Evolutionary conservation across 2,797 vertebrate species (phyloP), one percentile per base, ranked within the genome.

Genomic region (Anolis apletophallus): DNA sequence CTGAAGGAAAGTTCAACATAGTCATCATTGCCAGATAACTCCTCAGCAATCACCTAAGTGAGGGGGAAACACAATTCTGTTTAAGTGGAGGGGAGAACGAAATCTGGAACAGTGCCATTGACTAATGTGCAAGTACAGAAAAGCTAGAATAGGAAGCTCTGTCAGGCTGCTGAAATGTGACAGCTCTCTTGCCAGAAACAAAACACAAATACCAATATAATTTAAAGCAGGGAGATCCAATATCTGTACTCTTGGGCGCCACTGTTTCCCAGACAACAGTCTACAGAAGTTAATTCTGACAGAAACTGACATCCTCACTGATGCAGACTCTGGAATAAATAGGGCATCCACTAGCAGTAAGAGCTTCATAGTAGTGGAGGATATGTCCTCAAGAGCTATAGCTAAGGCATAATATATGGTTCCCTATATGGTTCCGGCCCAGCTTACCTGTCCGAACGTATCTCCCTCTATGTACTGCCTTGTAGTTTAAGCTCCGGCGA

Each of bases 1-100:
- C 98, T 99, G 96, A 99, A 99, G 68, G 97, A 98, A 90, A 99
- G 98, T 93, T 99, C 98, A 81, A 99, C 97, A 0, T 99, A 99
- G 96, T 99, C 98, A 0, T 99, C 98, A 19, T 99, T 99, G 89
- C 98, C 99, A 88, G 98, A 98, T 93, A 99, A 91, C 93, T 99
- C 99, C 94, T 99, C 98, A 9, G 98, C 98, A 85, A 98, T 99
- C 95, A 99, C 98, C 98, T 99, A 92, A 93, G 88, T 88, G 68
- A 92, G 92, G 93, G 93, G 5, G 13, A 73, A 69, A 46, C 61
- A 80, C 29, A 59, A 36, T 21, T 94, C 95, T 91, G 7, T 85
- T 54, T 74, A 82, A 26, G 4, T 1, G 55, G 67, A 71, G 50
- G 10, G 71, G 81, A 52, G 17, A 32, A 59, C 80, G 50, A 82